These are phyloP conservation scores for Ophonus ardosiacus DNA, from an alignment of 2,888 invertebrate species.

Conservation along the genomic window DNA sequence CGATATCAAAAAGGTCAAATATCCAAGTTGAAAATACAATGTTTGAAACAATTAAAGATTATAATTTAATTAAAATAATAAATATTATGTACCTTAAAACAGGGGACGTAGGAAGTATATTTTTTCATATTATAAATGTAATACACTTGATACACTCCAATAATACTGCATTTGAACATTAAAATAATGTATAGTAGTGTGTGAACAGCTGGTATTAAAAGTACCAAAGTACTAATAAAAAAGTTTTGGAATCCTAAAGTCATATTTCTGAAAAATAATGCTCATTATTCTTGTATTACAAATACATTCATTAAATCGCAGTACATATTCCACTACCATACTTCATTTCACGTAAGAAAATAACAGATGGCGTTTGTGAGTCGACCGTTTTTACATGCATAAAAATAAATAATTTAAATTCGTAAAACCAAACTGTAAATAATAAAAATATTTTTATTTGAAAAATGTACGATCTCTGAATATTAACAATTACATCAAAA, in stretches of 20 bases:
- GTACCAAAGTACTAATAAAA: constrained; percentile 24
- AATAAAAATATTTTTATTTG: too few species aligned
- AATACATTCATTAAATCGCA: too few species aligned
- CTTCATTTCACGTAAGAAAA: too few species aligned
- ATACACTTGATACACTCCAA: not conserved
- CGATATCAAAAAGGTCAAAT: constrained; percentile 24
- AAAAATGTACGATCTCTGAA: too few species aligned
- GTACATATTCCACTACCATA: too few species aligned
- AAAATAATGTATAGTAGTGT: not conserved
- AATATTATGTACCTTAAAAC: constrained; percentile 24
- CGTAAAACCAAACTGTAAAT: too few species aligned
- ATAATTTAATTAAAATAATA: not conserved
- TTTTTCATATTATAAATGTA: not conserved
- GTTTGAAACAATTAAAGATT: not conserved
- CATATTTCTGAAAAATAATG: constrained; percentile 49
- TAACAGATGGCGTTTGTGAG: too few species aligned
- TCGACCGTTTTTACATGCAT: too few species aligned
- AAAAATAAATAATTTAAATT: too few species aligned
- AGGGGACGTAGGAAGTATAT: not conserved
- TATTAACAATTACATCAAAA: too few species aligned
- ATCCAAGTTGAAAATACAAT: constrained; percentile 10
- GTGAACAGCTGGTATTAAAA: constrained; percentile 41
- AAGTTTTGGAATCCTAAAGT: constrained; percentile 29
- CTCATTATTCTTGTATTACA: not conserved
- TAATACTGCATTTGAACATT: constrained; percentile 2